These are phyloP conservation scores for Trematocara unimaculatum DNA, from an alignment of 2,113 vertebrate species.

Conservation along the genomic window DNA sequence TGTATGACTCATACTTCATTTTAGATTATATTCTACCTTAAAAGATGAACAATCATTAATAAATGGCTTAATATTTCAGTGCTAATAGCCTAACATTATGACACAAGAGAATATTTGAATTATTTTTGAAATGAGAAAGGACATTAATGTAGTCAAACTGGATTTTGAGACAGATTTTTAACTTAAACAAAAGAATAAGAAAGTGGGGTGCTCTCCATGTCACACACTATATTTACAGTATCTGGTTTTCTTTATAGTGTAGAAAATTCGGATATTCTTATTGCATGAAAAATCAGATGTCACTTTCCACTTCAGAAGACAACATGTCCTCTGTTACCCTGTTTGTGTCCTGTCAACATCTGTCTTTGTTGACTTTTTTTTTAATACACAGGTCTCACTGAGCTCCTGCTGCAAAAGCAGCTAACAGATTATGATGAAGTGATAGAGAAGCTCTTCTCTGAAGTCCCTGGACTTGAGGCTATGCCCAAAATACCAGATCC, in stretches of 20 bases:
- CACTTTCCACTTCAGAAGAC: not conserved
- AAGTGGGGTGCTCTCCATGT: not conserved
- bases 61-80: not conserved
- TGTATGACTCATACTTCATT: not conserved
- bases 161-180: not conserved
- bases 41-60: not conserved
- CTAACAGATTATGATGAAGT: slow-evolving; percentile 44
- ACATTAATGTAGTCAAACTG: not conserved
- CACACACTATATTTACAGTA: not conserved
- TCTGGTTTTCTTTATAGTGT: not conserved
- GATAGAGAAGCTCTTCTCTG: slow-evolving; percentile 76
- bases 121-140: not conserved
- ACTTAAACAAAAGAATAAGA: not conserved
- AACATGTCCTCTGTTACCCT: not conserved
- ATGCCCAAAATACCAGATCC: slow-evolving; percentile 43
- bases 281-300: not conserved
- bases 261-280: not conserved
- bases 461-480: slow-evolving; percentile 52
- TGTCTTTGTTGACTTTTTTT: not conserved
- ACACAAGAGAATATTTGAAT: not conserved
- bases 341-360: not conserved
- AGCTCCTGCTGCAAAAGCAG: slow-evolving; percentile 65
- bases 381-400: slow-evolving; percentile 65
- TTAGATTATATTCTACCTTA: not conserved
- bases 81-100: not conserved